These are phyloP conservation scores for Hafferia zeledoni DNA, from an alignment of 2,797 vertebrate genomes.

Conservation along the genomic window DNA sequence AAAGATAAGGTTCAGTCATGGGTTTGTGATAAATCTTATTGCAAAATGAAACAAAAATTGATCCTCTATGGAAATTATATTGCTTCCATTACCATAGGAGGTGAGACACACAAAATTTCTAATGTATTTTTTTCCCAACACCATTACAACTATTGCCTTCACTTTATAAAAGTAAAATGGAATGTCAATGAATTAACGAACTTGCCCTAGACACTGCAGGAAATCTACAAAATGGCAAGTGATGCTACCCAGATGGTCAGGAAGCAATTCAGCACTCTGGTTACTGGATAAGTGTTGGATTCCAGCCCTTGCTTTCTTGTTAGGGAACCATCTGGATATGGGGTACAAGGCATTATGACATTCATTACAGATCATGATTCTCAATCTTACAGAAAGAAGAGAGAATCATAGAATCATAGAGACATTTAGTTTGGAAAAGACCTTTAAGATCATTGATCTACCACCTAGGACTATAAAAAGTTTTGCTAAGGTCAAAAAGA, in stretches of 20 bases:
- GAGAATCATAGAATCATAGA: background rate
- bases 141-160: background rate
- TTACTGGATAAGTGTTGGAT: background rate
- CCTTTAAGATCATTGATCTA: background rate
- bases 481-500: background rate
- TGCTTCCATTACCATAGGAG: background rate
- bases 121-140: background rate
- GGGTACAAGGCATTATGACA: background rate
- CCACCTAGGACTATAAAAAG: background rate
- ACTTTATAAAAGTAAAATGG: background rate
- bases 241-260: background rate
- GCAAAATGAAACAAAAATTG: slow-evolving; percentile 28
- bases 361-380: background rate
- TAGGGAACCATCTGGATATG: background rate
- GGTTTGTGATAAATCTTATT: background rate
- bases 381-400: background rate
- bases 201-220: background rate
- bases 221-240: background rate
- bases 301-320: background rate
- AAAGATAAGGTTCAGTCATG: background rate
- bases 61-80: slow-evolving; percentile 23
- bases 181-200: background rate
- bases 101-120: slow-evolving; percentile 11
- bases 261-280: background rate
- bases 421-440: background rate